Evolutionary conservation across 2,888 invertebrate species (phyloP).

Genomic region (Polylopha cassiicola): DNA sequence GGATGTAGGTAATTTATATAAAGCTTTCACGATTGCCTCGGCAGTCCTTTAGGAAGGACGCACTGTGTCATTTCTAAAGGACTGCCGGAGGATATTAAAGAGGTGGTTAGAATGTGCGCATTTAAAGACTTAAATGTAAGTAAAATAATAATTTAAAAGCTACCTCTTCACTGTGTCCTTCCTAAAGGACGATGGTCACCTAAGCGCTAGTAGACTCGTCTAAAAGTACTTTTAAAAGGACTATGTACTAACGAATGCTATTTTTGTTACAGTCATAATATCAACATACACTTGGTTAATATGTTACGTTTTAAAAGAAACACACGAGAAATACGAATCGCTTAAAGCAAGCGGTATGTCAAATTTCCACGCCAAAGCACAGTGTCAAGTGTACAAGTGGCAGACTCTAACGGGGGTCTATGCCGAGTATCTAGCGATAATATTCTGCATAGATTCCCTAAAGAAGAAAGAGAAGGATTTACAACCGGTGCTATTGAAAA

Average conservation of each 20-base stretch:
- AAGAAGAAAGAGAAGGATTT: constrained; percentile 51
- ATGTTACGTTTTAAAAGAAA: constrained; percentile 85
- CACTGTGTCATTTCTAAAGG: too few species aligned
- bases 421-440: constrained; percentile 82
- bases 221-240: too few species aligned
- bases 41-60: too few species aligned
- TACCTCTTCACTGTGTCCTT: too few species aligned
- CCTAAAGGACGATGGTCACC: too few species aligned
- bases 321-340: constrained; percentile 77
- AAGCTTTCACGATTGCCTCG: too few species aligned
- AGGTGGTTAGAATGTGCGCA: too few species aligned
- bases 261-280: constrained; percentile 77
- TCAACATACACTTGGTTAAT: constrained; percentile 90
- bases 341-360: constrained; percentile 77
- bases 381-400: constrained; percentile 89
- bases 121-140: too few species aligned
- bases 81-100: too few species aligned
- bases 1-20: too few species aligned
- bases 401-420: constrained; percentile 85
- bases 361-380: constrained; percentile 86
- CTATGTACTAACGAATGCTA: background rate
- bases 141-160: too few species aligned
- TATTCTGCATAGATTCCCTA: constrained; percentile 71
- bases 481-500: constrained; percentile 67
- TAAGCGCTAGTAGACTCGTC: too few species aligned